These are phyloP conservation scores for Odontocerum albicorne DNA, from an alignment of 2,888 invertebrate genomes.

Conservation along the genomic window DNA sequence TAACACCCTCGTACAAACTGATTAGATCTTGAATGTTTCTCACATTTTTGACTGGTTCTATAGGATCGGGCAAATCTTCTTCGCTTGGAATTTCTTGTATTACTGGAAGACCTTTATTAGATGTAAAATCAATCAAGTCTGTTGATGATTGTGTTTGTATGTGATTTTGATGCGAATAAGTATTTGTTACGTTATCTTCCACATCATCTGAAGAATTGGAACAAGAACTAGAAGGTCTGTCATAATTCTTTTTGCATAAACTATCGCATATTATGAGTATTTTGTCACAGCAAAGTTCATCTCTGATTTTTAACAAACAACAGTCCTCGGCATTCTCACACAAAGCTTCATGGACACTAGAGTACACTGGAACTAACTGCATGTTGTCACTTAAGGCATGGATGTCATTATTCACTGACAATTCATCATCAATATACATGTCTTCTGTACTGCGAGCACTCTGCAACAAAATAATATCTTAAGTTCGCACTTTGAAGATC, in stretches of 20 bases:
- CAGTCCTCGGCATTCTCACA: slow-evolving; percentile 55
- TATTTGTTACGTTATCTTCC: neutral
- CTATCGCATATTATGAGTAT: slow-evolving; percentile 51
- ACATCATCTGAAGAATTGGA: slow-evolving; percentile 23
- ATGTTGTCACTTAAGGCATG: slow-evolving; percentile 37
- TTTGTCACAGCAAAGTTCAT: slow-evolving; percentile 53
- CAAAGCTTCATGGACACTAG: slow-evolving; percentile 53
- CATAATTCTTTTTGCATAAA: slow-evolving; percentile 37
- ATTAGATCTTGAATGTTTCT: slow-evolving; percentile 30
- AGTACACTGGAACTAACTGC: slow-evolving; percentile 51
- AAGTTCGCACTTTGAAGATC: no score
- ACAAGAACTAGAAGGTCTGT: slow-evolving; percentile 1
- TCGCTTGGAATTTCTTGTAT: slow-evolving; percentile 31
- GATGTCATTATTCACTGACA: slow-evolving; percentile 48
- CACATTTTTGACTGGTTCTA: slow-evolving; percentile 1
- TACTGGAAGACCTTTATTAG: slow-evolving; percentile 16
- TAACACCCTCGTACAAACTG: slow-evolving; percentile 24
- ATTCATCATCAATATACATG: slow-evolving; percentile 58
- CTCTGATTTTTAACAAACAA: slow-evolving; percentile 53
- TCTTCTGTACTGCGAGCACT: slow-evolving; percentile 60
- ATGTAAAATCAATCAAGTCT: slow-evolving; percentile 18
- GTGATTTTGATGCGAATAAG: neutral
- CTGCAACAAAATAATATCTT: slow-evolving; percentile 42
- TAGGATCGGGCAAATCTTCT: slow-evolving; percentile 17
- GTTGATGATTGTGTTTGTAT: slow-evolving; percentile 14